These are phyloP conservation scores for Felis chaus DNA, from an alignment of 2,113 vertebrate genomes.

Conservation along the genomic window DNA sequence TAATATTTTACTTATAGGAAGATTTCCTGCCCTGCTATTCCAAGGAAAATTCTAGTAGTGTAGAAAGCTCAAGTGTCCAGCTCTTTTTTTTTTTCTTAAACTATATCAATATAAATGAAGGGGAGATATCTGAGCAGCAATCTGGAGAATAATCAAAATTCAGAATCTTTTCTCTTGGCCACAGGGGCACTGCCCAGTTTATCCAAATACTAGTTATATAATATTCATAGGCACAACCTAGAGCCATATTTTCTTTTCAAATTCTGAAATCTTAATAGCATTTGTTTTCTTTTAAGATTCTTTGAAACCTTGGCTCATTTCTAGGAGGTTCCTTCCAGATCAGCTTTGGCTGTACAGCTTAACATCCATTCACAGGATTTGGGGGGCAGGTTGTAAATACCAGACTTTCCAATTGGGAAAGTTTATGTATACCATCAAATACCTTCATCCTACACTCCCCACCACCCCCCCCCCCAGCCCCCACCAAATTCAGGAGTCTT, in stretches of 20 bases:
- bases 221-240: constrained; percentile 8
- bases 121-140: not conserved
- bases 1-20: constrained; percentile 5
- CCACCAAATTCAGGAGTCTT: not conserved
- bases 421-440: not conserved
- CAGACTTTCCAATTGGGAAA: not conserved
- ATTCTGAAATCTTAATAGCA: constrained; percentile 34
- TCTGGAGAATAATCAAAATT: constrained; percentile 9
- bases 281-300: constrained; percentile 38
- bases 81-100: not conserved
- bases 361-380: not conserved
- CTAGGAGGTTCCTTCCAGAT: not conserved
- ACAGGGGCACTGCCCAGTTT: not conserved
- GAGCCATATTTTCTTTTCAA: not conserved
- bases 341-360: not conserved
- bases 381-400: not conserved
- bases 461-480: fast-evolving
- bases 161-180: not conserved
- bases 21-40: not conserved
- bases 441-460: not conserved
- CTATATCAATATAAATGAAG: not conserved
- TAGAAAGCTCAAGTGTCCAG: not conserved
- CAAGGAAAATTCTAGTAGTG: not conserved
- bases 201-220: not conserved
- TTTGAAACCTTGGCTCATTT: constrained; percentile 24